phyloP scores from a whole-genome alignment of 2,113 vertebrate species.

The Gracilinanus agilis region DNA sequence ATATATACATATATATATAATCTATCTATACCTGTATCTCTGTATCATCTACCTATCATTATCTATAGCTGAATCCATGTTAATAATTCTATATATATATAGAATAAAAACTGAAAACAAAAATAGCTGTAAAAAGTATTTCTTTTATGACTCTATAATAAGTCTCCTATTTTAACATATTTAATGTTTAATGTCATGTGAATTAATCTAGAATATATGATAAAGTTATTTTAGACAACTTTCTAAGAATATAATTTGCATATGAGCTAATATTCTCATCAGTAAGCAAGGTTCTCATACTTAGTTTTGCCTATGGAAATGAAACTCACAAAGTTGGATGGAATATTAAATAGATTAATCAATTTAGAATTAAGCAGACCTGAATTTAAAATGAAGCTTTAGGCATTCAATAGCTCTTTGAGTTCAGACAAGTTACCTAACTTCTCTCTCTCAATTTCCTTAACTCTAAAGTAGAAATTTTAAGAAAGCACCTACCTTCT shows the following conservation, averaged over 20 bases:
- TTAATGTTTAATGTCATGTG: not conserved
- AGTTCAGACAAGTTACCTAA: not conserved
- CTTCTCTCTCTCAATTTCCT: not conserved
- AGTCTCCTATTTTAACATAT: not conserved
- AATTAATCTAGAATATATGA: not conserved
- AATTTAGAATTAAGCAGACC: not conserved
- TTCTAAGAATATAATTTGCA: not conserved
- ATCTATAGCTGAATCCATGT: not conserved
- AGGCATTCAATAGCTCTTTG: not conserved
- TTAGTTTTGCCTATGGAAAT: not conserved
- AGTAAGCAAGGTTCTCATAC: not conserved
- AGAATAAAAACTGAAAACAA: not conserved
- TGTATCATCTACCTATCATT: not conserved
- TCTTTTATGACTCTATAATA: not conserved
- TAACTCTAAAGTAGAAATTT: not conserved
- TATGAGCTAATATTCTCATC: not conserved
- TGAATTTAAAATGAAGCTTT: not conserved
- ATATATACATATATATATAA: not conserved
- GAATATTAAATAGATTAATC: no score
- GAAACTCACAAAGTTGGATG: not conserved
- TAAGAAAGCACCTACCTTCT: not conserved
- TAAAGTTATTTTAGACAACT: not conserved
- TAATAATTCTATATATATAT: not conserved
- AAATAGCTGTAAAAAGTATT: not conserved
- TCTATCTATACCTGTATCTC: not conserved